Conservation (phyloP, 92 coral and sea anemone species). For the Hydrozoanthus gracilis region DNA sequence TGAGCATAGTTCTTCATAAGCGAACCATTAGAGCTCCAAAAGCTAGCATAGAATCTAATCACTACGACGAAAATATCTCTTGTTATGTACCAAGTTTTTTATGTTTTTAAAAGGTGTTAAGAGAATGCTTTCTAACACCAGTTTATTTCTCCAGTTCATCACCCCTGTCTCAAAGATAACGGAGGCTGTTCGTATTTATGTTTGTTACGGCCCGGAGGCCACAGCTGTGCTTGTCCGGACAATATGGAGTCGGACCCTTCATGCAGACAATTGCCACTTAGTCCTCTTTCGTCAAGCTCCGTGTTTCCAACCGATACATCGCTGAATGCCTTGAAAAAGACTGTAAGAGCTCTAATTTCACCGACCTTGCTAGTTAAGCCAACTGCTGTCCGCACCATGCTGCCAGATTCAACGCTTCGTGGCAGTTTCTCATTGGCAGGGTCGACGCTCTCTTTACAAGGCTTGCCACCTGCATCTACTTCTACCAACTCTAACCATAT, state of each 20-base stretch:
- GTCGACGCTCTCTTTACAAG: background rate
- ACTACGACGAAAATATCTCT: no score
- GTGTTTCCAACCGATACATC: background rate
- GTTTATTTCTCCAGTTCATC: background rate
- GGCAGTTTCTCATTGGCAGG: background rate
- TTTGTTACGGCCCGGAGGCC: conserved; percentile 27
- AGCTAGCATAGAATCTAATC: no score
- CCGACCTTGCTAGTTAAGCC: background rate
- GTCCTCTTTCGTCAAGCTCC: background rate
- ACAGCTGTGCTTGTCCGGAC: conserved; percentile 42
- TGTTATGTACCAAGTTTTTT: no score
- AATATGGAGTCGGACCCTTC: background rate
- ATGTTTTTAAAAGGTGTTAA: background rate
- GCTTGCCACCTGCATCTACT: background rate
- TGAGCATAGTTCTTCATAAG: no score
- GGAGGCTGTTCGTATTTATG: conserved; percentile 34
- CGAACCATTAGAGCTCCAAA: no score
- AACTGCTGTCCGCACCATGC: no score
- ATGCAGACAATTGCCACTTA: background rate
- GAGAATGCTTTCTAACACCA: background rate
- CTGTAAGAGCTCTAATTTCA: background rate
- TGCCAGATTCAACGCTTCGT: background rate
- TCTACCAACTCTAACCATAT: background rate
- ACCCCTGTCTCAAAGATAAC: conserved; percentile 27
- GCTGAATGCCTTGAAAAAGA: background rate